Evolutionary conservation across 2,113 vertebrate species (phyloP), one percentile per base, ranked within the genome.

Genomic region (Diadophis punctatus): DNA sequence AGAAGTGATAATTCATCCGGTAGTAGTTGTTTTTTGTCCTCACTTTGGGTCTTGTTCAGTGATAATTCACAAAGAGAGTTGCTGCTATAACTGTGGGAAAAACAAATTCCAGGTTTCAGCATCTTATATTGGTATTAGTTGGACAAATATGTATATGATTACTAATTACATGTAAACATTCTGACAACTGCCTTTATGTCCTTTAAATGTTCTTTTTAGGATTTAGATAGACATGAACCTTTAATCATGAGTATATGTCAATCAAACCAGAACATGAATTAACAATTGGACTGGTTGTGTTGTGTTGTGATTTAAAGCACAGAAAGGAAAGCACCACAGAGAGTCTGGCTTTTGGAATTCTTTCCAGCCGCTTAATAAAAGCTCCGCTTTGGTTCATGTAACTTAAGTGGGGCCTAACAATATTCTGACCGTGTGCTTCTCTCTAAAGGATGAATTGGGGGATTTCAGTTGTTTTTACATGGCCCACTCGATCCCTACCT

Each of bases 51-150:
- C 74, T 95, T 95, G 0, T 94, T 92, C 1, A 96, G 96, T 1
- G 96, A 91, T 0, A 91, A 93, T 94, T 97, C 95, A 27, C 98
- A 98, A 55, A 97, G 90, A 0, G 97, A 95, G 8, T 96, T 90
- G 1, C 96, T n/a, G 87, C 95, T 95, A 90, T 97, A 96, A 94
- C 98, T 98, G 97, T 43, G 93, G 89, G 58, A 49, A 92, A 86
- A n/a, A 91, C 0, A 60, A 39, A 90, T 22, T 43, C 86, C 88
- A 56, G 91, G 39, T 91, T 0, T 2, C 0, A 91, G 14, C 0
- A 0, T 85, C 8, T 39, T 12, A 9, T 22, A 48, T 80, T 80
- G 8, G 74, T 43, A 25, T 56, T 3, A 87, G 12, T 63, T 63
- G 7, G 55, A 11, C n/a, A 49, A 86, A 46, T 27, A 86, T 34